Evolutionary conservation across 1,140 invertebrate genomes (phyloP), one percentile per base, ranked within the genome.

Genomic region (Trialeurodes vaporariorum): DNA sequence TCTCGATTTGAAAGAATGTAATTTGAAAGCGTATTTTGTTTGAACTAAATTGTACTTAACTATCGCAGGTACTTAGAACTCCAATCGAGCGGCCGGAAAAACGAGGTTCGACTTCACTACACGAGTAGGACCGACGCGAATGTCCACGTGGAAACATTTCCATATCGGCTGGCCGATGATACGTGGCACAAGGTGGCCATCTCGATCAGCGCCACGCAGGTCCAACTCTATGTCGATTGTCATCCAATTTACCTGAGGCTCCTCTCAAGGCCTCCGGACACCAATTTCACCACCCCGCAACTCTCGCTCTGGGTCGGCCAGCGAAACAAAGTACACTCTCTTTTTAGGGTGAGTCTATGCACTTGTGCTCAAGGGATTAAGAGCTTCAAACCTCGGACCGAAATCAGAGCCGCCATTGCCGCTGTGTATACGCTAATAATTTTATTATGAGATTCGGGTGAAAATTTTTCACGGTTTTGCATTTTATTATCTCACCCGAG

Each of bases 121-220:
- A 84, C 86, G 13, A 65, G 67, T 0, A 63, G 81, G 66, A 81
- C 83, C 71, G 83, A 84, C 71, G 81, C 82, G 40, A 78, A 78
- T 65, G 83, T 89, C 71, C 86, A 87, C 74, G 85, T 90, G 68
- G 92, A 94, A 82, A 87, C 88, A 76, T 94, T 95, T 82, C 88
- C 87, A 71, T 92, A 89, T 79, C 83, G 86, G 71, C 81, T 95
- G 75, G 91, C 90, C 63, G 92, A 94, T 77, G 87, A 87, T 75
- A 82, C 82, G 70, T 94, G 92, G 92, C 92, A 94, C 81, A 86
- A 86, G 75, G 81, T 94, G 72, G 90, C 91, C 70, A 79, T 94
- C 61, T 86, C 86, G 71, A 85, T 94, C 72, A 92, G 89, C 71
- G 91, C 89, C 70, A 85, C 85, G 71, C 86, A 92, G 80, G 86